Evolutionary conservation across 2,888 invertebrate genomes (phyloP).

Genomic region (Macropis europaea): DNA sequence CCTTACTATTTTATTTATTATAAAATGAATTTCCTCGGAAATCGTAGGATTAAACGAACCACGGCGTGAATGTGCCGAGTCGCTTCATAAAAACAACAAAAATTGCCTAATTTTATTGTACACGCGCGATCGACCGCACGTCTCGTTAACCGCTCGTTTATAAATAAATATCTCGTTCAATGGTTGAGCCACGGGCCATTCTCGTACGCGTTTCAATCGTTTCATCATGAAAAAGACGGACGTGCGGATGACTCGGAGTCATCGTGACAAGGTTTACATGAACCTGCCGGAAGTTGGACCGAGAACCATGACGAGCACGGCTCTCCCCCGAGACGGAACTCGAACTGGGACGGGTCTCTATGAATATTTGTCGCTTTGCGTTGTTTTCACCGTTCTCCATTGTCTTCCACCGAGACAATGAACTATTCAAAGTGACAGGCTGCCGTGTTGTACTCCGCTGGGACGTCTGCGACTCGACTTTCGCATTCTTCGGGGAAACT

Average conservation of each 20-base stretch:
- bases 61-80: slow-evolving; percentile 9
- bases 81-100: slow-evolving; percentile 1
- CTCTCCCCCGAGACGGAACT: not conserved
- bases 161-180: no score
- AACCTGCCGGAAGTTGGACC: slow-evolving; percentile 1
- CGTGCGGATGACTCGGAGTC: no score
- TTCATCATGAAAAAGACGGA: no score
- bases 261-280: no score
- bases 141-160: slow-evolving; percentile 16
- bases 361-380: slow-evolving; percentile 44
- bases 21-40: not conserved
- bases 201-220: no score
- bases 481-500: slow-evolving; percentile 17
- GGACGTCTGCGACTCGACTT: slow-evolving; percentile 9
- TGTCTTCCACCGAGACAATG: slow-evolving; percentile 29
- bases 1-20: not conserved
- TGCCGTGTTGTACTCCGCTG: slow-evolving; percentile 4
- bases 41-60: not conserved
- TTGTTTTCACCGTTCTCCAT: slow-evolving; percentile 30
- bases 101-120: not conserved
- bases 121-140: slow-evolving; percentile 10
- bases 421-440: slow-evolving; percentile 35
- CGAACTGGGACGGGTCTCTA: slow-evolving; percentile 27
- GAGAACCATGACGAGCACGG: not conserved
- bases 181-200: no score